Base-by-base conservation (phyloP, 2,888 invertebrate species). In the Agriopis aurantiaria region DNA sequence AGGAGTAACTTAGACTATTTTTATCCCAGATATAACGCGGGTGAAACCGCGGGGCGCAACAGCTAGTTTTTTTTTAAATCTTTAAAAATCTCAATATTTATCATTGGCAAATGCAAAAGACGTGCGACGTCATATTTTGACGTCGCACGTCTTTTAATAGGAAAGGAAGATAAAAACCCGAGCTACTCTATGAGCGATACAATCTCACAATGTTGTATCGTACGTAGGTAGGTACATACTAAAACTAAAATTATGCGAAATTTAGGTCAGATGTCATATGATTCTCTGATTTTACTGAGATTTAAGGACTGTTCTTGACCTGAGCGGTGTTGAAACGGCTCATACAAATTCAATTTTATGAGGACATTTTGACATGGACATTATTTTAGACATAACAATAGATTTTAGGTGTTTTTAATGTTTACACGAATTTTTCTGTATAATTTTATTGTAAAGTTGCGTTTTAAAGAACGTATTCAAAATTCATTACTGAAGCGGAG, bases 301-400 rank as follows among this genome's bases (percentile, higher is more conserved):
- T 65, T 56, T 61, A 61, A 64, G 57, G 56, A 69, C 51, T 61
- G 69, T 60, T 69, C 69, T 69, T 69, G 69, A 69, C 69, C 69
- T 40, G 64, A 14, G 52, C 8, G 10, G 60, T 69, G 65, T 43
- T 52, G 69, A 69, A 69, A 69, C 51, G 17, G 14, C 69, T 69
- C 61, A 65, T 69, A 65, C 52, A 52, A 49, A 69, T 69, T 69
- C 55, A 69, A 52, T 56, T 65, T 61, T 61, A 69, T 60, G 69
- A 69, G 53, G 55, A 65, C 33, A 45, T 69, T 69, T 56, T 60
- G 69, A 61, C 65, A 57, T 57, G 61, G 60, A 56, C 64, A 56
- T 65, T 64, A 63, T 68, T 62, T 69, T 69, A 12, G 59, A 55
- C 60, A 49, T 69, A 56, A 69, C 69, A 69, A 65, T 65, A 61